These are phyloP conservation scores for Lagodon rhomboides DNA, from an alignment of 2,797 vertebrate species.

Conservation along the genomic window DNA sequence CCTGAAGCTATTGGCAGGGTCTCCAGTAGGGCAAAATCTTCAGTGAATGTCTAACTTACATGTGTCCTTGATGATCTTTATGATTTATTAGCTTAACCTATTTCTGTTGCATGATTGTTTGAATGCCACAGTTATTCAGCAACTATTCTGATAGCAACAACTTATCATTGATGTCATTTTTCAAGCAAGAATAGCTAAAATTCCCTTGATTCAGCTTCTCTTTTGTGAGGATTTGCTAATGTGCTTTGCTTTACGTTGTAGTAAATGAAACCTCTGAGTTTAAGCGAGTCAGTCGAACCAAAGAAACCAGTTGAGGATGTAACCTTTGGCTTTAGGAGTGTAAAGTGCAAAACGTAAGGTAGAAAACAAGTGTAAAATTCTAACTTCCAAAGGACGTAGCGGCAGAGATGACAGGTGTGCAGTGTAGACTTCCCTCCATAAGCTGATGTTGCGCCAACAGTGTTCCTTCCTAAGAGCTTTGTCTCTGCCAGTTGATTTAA, in stretches of 20 bases:
- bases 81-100: not conserved
- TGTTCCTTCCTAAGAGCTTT: conserved; percentile 8
- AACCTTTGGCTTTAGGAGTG: not conserved
- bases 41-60: not conserved
- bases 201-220: not conserved
- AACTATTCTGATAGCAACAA: not conserved
- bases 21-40: not conserved
- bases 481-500: conserved; percentile 7
- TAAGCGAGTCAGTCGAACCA: not conserved
- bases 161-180: not conserved
- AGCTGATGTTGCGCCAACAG: conserved; percentile 1
- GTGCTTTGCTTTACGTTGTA: not conserved
- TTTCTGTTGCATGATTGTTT: not conserved
- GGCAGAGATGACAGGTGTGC: not conserved
- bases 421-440: not conserved
- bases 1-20: not conserved
- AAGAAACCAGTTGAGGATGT: not conserved
- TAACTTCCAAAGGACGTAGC: not conserved
- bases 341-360: not conserved
- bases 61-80: not conserved
- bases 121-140: too few relatives aligned
- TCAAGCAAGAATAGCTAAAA: too few relatives aligned
- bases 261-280: not conserved
- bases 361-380: not conserved
- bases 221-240: not conserved